Conservation (phyloP, 2,888 invertebrate species). For the Euzetes globulus region DNA sequence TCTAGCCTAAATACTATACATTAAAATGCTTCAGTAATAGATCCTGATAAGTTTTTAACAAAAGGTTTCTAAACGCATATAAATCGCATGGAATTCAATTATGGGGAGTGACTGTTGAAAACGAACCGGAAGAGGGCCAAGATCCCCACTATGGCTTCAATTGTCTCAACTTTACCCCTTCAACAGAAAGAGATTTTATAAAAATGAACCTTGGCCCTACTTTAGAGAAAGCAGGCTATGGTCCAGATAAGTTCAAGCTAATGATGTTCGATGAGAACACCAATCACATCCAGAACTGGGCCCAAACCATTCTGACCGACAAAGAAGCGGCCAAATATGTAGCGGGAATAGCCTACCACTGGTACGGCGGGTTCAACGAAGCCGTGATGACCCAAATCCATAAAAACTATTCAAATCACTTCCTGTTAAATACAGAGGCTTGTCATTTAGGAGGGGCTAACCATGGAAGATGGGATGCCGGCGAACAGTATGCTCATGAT, state of each 20-base stretch:
- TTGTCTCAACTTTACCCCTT: conserved; percentile 50
- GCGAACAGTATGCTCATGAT: conserved; percentile 57
- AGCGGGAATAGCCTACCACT: conserved; percentile 72
- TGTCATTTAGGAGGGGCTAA: conserved; percentile 54
- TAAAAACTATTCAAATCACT: conserved; percentile 55
- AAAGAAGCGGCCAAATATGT: conserved; percentile 48
- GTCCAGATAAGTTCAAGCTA: conserved; percentile 56
- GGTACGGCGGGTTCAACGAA: conserved; percentile 55
- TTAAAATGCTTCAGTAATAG: no score
- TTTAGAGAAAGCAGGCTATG: conserved; percentile 55
- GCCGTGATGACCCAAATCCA: conserved; percentile 54
- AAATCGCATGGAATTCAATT: conserved; percentile 54
- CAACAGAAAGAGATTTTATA: conserved; percentile 54
- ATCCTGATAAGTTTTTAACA: not conserved
- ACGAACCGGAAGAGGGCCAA: no score
- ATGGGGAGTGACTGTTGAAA: conserved; percentile 66
- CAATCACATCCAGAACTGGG: not conserved
- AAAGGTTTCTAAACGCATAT: conserved; percentile 52
- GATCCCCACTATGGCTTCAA: no score
- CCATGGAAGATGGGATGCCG: conserved; percentile 64
- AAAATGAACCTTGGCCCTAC: conserved; percentile 65
- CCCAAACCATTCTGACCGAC: conserved; percentile 42
- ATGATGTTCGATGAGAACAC: conserved; percentile 62
- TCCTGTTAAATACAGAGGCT: conserved; percentile 72
- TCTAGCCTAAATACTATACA: no score